These are phyloP conservation scores for Pseudolaguvia tuberculata DNA, from an alignment of 2,113 vertebrate species.

Conservation along the genomic window DNA sequence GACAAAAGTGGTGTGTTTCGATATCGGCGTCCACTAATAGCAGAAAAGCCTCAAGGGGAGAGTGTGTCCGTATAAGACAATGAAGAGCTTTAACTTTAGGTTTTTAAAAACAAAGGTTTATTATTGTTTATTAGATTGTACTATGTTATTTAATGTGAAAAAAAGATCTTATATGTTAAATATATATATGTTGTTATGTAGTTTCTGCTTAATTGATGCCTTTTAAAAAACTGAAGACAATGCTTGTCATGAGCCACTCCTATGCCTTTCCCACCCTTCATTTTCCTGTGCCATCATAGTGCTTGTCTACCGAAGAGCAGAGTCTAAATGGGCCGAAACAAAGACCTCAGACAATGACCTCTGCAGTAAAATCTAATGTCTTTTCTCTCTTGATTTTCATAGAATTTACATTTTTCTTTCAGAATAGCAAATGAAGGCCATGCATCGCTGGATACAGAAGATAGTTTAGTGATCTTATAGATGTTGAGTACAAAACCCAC, in stretches of 20 bases:
- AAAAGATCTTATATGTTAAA: no score
- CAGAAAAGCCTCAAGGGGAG: not conserved
- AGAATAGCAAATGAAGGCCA: slow-evolving; percentile 68
- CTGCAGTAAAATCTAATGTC: slow-evolving; percentile 46
- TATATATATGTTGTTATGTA: no score
- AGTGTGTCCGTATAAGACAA: not conserved
- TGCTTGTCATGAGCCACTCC: slow-evolving; percentile 13
- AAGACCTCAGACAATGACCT: slow-evolving; percentile 51
- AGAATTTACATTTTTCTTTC: slow-evolving; percentile 72
- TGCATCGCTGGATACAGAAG: slow-evolving; percentile 58
- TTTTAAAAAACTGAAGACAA: slow-evolving; percentile 6
- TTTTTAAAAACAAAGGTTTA: not conserved
- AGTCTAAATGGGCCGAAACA: slow-evolving; percentile 45
- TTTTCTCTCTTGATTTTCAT: slow-evolving; percentile 59
- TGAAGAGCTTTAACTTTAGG: not conserved
- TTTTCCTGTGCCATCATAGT: slow-evolving; percentile 25
- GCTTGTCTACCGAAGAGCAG: slow-evolving; percentile 23
- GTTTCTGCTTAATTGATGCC: slow-evolving; percentile 5
- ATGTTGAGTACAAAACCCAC: slow-evolving; percentile 14
- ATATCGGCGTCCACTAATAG: slow-evolving; percentile 31
- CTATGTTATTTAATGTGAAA: not conserved
- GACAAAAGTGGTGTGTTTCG: slow-evolving; percentile 51
- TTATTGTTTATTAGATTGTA: not conserved
- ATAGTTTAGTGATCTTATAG: slow-evolving; percentile 49
- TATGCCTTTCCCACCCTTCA: not conserved